These are phyloP conservation scores for Andrena flavipes DNA, from an alignment of 2,888 invertebrate genomes.

Conservation along the genomic window DNA sequence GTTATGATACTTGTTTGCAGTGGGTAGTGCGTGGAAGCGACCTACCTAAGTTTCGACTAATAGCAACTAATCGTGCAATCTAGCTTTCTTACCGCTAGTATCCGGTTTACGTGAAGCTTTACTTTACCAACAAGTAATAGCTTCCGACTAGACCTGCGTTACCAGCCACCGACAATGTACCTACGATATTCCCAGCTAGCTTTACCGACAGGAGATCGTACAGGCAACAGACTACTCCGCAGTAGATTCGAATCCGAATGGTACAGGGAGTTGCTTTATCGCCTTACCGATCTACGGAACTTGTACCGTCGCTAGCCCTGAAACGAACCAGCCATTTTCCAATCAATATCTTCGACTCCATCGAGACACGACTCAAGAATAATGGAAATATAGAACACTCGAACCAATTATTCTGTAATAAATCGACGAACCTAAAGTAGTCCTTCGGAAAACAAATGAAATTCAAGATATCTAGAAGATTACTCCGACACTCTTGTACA, in stretches of 20 bases:
- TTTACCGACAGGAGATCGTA: constrained; percentile 22
- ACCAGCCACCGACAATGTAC: constrained; percentile 12
- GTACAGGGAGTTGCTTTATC: constrained; percentile 25
- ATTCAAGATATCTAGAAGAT: no score
- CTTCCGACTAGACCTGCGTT: not conserved
- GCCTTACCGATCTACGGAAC: constrained; percentile 21
- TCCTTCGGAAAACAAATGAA: no score
- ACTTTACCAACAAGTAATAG: not conserved
- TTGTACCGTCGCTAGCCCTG: not conserved
- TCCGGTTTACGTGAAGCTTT: not conserved
- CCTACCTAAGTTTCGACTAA: not conserved
- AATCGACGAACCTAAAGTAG: no score
- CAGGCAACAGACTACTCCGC: not conserved
- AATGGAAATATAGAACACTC: no score
- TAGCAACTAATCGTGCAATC: not conserved
- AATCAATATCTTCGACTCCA: not conserved
- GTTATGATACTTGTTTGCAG: no score
- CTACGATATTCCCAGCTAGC: not conserved
- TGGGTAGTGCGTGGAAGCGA: not conserved
- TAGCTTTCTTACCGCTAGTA: not conserved
- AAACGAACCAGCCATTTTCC: not conserved
- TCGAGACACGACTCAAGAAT: not conserved
- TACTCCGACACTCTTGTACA: no score
- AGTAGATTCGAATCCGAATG: not conserved
- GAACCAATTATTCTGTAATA: no score